phyloP scores from a whole-genome alignment of 2,113 vertebrate genomes.

The Prunella fulvescens region DNA sequence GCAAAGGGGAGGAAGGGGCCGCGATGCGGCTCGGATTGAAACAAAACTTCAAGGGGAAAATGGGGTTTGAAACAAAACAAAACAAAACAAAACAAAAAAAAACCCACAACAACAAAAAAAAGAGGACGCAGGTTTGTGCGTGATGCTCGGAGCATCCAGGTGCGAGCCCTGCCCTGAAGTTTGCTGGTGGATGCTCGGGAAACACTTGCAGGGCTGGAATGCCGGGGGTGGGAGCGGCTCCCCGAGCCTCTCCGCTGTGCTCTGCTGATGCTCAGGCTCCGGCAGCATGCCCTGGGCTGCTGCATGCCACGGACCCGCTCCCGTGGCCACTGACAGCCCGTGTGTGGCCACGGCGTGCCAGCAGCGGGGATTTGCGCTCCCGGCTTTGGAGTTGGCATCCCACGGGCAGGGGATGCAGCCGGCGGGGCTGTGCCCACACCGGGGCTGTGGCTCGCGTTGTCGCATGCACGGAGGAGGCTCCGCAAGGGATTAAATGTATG shows the following conservation, averaged over 20 bases:
- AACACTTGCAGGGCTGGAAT: not conserved
- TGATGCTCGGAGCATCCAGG: not conserved
- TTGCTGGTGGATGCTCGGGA: not conserved
- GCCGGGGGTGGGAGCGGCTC: not conserved
- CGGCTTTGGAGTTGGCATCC: not conserved
- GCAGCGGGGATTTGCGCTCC: not conserved
- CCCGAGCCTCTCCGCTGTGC: not conserved
- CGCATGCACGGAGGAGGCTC: not conserved
- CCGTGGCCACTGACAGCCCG: not conserved
- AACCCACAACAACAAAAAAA: too few species aligned
- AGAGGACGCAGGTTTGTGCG: not conserved
- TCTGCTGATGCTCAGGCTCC: not conserved
- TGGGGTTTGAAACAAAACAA: not conserved
- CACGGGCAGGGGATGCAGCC: not conserved
- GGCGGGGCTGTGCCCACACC: accelerated
- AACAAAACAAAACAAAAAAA: too few species aligned
- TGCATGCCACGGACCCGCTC: accelerated
- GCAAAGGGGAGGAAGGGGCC: not conserved
- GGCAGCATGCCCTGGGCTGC: not conserved
- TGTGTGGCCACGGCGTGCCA: accelerated
- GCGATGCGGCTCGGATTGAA: not conserved
- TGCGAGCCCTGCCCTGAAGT: not conserved
- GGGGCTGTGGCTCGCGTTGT: not conserved
- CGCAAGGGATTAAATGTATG: not conserved
- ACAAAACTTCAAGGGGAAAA: not conserved